Base-by-base conservation (phyloP, 2,113 vertebrate genomes). In the Rhinoderma darwinii region DNA sequence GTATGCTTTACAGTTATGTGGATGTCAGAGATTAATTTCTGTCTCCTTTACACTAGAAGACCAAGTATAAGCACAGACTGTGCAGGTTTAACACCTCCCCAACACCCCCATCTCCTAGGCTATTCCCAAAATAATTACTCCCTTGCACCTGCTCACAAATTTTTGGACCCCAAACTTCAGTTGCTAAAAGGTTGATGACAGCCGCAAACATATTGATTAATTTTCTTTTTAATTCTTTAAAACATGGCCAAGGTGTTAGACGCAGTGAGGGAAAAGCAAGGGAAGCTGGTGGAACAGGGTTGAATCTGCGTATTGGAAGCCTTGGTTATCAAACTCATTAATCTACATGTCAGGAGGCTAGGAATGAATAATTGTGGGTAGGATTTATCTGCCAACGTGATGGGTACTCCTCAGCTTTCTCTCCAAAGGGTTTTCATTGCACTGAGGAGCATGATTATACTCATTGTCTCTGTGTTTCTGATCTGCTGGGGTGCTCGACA, bases 291-390 rank as follows among this genome's bases (percentile, higher is more conserved):
- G 68, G 92, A 95, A 95, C 95, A 94, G 93, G 93, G 95, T 95
- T 95, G 92, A 94, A 96, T 95, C 95, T 95, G 96, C 95, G 96
- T 96, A 94, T 94, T 93, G 94, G 96, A 96, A 97, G 96, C 96
- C 94, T 92, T 93, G 97, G 97, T 98, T 98, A 98, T 98, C 97
- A 98, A 96, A 98, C 97, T 99, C 97, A 97, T 98, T 98, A 98
- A 99, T 98, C 97, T 98, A 96, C 96, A 96, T 98, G 97, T 97
- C 97, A 97, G 94, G 95, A 96, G 96, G 94, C 96, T 93, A 94
- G 92, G 95, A 96, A 98, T 98, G 97, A 98, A 98, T 98, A 99
- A 99, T 98, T 98, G 98, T 96, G 96, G 95, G 94, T 96, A 95
- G 97, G 96, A 98, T 98, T 97, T 97, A 97, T 98, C 97, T 98